Base-by-base conservation (phyloP, 2,113 vertebrate genomes). In the Forbesichthys agassizii region DNA sequence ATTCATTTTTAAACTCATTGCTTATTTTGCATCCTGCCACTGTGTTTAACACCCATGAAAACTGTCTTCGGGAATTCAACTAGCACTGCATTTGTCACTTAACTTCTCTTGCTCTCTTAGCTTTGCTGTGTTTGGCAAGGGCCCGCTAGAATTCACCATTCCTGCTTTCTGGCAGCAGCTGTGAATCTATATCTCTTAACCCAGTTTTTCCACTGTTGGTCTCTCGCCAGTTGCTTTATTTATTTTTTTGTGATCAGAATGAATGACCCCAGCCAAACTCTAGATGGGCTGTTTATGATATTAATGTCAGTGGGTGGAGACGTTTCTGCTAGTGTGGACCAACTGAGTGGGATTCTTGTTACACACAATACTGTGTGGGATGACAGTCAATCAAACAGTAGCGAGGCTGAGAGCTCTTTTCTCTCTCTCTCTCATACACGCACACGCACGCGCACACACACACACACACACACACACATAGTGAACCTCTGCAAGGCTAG, bases 261-360 rank as follows among this genome's bases (percentile, higher is more conserved):
- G 12, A 36, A 12, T 78, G 57, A 71, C 71, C 76, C 68, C 73
- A 78, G 67, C 61, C 54, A 68, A 80, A 79, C 71, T 9, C 16
- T 71, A 13, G 10, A 27, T 58, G 18, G 57, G 74, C 68, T 69
- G 49, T 57, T 80, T 71, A 80, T 78, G 61, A 75, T 73, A 84
- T 89, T 83, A 86, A 80, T 83, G 81, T 82, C 77, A 79, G 70
- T 83, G 83, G 80, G 84, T 86, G 86, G 77, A 69, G 62, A 47
- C 73, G 70, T 68, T 73, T 80, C 71, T 63, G 58, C 36, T 7
- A 80, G 84, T 75, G 79, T 69, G 75, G 69, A 71, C 76, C 78
- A 83, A 85, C 86, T 92, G 86, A 84, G 84, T 79, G 81, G 88
- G 83, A 79, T 89, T 83, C 88, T 86, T 88, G 89, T 83, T 86